Conservation (phyloP, 1,140 invertebrate species). For the Nomia melanderi region DNA sequence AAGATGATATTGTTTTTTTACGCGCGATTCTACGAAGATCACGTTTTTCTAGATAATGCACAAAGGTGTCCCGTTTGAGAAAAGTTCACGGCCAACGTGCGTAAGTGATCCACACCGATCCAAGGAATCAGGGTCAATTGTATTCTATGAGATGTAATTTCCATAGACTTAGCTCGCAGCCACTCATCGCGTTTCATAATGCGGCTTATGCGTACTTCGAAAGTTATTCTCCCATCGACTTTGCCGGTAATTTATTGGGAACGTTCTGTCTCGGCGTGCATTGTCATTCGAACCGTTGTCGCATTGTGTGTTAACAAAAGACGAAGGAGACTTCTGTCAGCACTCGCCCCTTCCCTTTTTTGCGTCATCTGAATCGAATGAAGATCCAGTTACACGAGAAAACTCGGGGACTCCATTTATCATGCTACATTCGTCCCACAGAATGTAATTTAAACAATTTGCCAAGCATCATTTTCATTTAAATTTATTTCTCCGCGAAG, state of each 20-base stretch:
- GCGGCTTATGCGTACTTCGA: background rate
- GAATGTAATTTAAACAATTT: too few species aligned
- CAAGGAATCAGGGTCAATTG: conserved; percentile 32
- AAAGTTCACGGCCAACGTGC: conserved; percentile 23
- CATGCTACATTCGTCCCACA: too few species aligned
- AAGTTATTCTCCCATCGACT: background rate
- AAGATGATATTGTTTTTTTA: too few species aligned
- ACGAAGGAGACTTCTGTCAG: conserved; percentile 6
- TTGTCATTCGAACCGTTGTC: conserved; percentile 2
- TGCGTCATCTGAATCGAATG: background rate
- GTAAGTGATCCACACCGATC: conserved; percentile 9
- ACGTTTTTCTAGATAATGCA: background rate
- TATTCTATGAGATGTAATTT: conserved; percentile 30
- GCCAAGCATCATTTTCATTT: too few species aligned
- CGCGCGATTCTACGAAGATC: background rate
- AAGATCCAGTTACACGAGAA: background rate
- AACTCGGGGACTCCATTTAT: background rate
- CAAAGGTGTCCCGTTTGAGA: background rate
- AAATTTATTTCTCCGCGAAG: too few species aligned
- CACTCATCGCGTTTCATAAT: conserved; percentile 20
- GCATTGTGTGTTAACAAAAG: conserved; percentile 1
- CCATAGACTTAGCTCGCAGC: background rate
- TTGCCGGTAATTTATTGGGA: conserved; percentile 10
- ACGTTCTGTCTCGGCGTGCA: conserved; percentile 1
- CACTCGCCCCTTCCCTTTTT: conserved; percentile 7